A percentile compares a stretch with the other conserved stretches of the same genome.
Conservation (phyloP, 2,888 invertebrate species). For the Platycheirus albimanus region DNA sequence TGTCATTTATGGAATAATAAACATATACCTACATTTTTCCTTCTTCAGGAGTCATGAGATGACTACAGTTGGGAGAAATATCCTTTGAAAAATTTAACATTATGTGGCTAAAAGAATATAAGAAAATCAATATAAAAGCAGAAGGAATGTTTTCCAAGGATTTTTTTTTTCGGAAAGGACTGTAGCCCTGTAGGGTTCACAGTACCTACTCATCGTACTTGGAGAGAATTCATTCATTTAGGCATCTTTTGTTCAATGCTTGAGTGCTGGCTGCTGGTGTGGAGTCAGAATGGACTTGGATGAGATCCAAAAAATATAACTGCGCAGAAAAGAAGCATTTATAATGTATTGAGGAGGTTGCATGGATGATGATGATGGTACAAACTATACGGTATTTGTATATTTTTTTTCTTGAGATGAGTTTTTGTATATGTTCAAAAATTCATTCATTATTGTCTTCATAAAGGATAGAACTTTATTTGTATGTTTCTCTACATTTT, state of each 20-base stretch:
- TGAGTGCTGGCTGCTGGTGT: background rate
- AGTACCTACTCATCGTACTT: background rate
- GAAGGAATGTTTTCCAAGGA: conserved; percentile 21
- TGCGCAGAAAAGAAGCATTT: conserved; percentile 31
- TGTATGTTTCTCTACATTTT: too few species aligned
- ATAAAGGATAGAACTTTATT: too few species aligned
- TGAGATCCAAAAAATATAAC: conserved; percentile 25
- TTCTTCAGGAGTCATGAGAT: too few species aligned
- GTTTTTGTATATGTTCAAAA: background rate
- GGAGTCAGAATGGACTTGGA: conserved; percentile 8
- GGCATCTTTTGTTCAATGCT: background rate
- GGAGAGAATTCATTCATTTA: conserved; percentile 22
- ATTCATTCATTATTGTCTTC: conserved; percentile 35
- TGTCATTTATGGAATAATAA: background rate
- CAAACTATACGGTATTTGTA: background rate
- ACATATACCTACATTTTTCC: too few species aligned
- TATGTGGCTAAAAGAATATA: background rate
- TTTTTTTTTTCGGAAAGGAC: conserved; percentile 16
- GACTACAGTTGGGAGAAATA: background rate
- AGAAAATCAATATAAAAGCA: conserved; percentile 19
- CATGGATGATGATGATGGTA: background rate
- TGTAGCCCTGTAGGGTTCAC: conserved; percentile 7
- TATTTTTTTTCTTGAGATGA: background rate
- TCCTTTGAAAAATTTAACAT: background rate
- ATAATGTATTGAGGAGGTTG: conserved; percentile 19